Base-by-base conservation (phyloP, 1,140 invertebrate genomes). In the Nasonia giraulti region DNA sequence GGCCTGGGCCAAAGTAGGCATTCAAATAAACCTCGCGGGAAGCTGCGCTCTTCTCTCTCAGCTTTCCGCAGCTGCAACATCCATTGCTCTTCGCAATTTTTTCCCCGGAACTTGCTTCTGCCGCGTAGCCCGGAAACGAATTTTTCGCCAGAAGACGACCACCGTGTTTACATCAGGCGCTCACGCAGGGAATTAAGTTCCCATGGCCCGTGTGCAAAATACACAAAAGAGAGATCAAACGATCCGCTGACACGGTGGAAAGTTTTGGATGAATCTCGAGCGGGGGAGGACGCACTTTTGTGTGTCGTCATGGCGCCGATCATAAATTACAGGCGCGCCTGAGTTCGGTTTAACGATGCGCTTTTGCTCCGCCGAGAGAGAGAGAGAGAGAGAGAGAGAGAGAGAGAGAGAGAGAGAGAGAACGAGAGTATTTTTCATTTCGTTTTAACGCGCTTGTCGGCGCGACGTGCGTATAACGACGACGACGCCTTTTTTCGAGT, bases 11-110 rank as follows among this genome's bases (percentile, higher is more conserved):
- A 86, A 89, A 90, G 88, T 88, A 92, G 88, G 89, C 90, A 91
- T 91, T 91, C 89, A 89, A 89, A 91, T 91, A 91, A 91, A 91
- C 89, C 88, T 88, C 85, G 88, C 89, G 90, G 89, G 88, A 89
- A 86, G 86, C 87, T 84, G 87, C 86, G 83, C 74, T 6, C 33
- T 37, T 37, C 33, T 37, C 33, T 62, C 31, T 86, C 75, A 74
- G 84, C 86, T 81, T 44, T 77, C 62, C 14, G 17, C 62, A 66
- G 8, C 68, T 33, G 68, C 23, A 71, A 71, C 68, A 33, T 71
- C 27, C 68, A 3, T n/a, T 20, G 11, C 27, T 8, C 20, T 6
- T 11, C 27, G 27, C 27, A 27, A 7, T 71, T 71, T 33, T 44
- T 44, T 8, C 10, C 40, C 40, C 11, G 33, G 33, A 37, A 37